Evolutionary conservation across 1,140 invertebrate species (phyloP), one percentile per base, ranked within the genome.

Genomic region (Hycleus phaleratus): DNA sequence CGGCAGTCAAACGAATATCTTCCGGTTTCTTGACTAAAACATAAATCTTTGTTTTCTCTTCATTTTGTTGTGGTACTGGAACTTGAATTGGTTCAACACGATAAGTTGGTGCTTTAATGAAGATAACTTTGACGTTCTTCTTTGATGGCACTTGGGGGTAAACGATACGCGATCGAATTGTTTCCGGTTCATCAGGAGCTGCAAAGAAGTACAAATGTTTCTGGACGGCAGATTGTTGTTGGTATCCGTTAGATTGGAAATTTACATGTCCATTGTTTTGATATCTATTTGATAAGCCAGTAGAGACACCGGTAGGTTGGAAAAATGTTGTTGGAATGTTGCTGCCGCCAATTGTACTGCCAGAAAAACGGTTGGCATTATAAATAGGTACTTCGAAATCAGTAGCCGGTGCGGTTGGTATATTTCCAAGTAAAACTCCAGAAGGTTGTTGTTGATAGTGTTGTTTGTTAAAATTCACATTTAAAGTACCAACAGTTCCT

Each of bases 101-200:
- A 52, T 87, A 85, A 3, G 85, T 86, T 44, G 89, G 88, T 1
- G 88, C 88, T 50, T 91, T 90, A 70, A 91, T 91, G 77, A 92
- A 91, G 25, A 91, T 86, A 61, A 91, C 90, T 73, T 90, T 90
- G 79, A 90, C 90, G 68, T 91, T 88, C 66, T 91, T 91, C 69
- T 90, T 87, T 5, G 88, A 86, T n/a, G 61, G 74, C 65, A 72
- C 75, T 63, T 65, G 74, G 1, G 77, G 74, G 42, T 82, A 78
- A 38, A 71, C 79, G 73, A 80, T 81, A 66, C 79, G 82, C 3
- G 85, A 81, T 4, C 80, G 75, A 44, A 82, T 74, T 68, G 82
- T 79, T 59, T 79, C 75, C 51, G 78, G 78, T 76, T 76, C 82
- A 77, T 73, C 75, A 18, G 68, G 81, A 40, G 88, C 86, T 11